Evolutionary conservation across 2,888 invertebrate species (phyloP).

Genomic region (Leptinotarsa peninsularis): DNA sequence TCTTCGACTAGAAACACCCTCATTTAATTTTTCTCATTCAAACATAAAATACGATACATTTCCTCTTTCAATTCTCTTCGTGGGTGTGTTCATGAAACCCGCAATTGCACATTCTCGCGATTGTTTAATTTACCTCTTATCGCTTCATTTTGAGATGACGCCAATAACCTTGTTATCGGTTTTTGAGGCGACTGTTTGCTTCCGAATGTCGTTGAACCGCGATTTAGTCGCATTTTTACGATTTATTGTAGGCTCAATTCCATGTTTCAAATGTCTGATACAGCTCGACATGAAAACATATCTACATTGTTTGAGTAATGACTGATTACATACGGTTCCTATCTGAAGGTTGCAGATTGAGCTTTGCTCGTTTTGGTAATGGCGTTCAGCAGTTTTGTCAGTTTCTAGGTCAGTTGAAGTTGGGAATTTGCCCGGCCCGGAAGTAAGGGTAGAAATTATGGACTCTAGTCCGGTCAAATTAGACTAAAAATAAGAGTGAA

Average conservation of each 20-base stretch:
- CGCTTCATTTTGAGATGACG: conserved; percentile 58
- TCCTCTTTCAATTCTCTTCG: background rate
- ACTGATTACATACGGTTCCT: conserved; percentile 30
- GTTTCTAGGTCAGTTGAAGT: background rate
- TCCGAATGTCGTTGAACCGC: conserved; percentile 50
- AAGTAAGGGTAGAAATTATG: no score
- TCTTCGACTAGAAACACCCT: no score
- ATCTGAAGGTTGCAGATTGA: conserved; percentile 22
- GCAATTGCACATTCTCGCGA: background rate
- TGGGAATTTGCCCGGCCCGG: background rate
- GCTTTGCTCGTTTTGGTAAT: background rate
- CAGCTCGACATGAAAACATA: conserved; percentile 22
- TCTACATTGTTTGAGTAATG: conserved; percentile 23
- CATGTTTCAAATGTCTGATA: conserved; percentile 20
- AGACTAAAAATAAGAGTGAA: no score
- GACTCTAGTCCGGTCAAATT: no score
- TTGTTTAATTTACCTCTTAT: conserved; percentile 56
- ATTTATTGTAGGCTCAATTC: conserved; percentile 39
- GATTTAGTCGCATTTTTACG: conserved; percentile 38
- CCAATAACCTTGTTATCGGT: conserved; percentile 60
- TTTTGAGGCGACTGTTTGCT: conserved; percentile 55
- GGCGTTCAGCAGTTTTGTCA: background rate
- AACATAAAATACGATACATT: background rate
- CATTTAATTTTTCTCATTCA: background rate
- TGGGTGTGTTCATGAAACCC: background rate